Evolutionary conservation across 2,113 vertebrate genomes (phyloP), one percentile per base, ranked within the genome.

Genomic region (Lepus europaeus): DNA sequence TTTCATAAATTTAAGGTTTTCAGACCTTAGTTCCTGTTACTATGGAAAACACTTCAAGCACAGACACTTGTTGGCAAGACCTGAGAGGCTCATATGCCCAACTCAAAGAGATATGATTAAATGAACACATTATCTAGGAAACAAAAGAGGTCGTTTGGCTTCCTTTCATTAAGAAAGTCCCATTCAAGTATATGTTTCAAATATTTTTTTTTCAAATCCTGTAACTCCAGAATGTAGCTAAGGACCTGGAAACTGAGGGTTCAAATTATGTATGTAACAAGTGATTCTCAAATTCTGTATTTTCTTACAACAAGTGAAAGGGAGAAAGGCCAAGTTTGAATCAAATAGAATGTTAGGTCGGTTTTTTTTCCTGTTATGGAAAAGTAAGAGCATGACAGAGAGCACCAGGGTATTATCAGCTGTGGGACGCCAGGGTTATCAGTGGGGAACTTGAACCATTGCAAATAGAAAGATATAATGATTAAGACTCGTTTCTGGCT

Each of bases 401-500:
- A 63, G 5, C 14, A 72, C 72, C 27, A 10, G 0, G 2, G 14
- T 66, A 13, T 69, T 64, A 68, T 29, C 59, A 36, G 16, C 51
- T 12, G 33, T 53, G 9, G 12, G 17, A 6, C 22, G 19, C 53
- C 7, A 39, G 49, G 22, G 3, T 49, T 76, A 29, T n/a, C 27
- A 70, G 14, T 7, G 10, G 17, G 36, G 19, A 85, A 59, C 8
- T 88, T 82, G 29, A 90, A 72, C 5, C 19, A 33, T 64, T 25
- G 49, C n/a, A 70, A 87, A 61, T 64, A 78, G 31, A 36, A 94
- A 53, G 73, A 23, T 6, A 82, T 31, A 9, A 53, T 19, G 27
- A 68, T 90, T 68, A 81, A 81, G 61, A 92, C 77, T 20, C 56
- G 17, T 69, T 78, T 91, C 31, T 86, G 23, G 78, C 49, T 94